These are phyloP conservation scores for Tragelaphus strepsiceros DNA, from an alignment of 2,113 vertebrate species.

Conservation along the genomic window DNA sequence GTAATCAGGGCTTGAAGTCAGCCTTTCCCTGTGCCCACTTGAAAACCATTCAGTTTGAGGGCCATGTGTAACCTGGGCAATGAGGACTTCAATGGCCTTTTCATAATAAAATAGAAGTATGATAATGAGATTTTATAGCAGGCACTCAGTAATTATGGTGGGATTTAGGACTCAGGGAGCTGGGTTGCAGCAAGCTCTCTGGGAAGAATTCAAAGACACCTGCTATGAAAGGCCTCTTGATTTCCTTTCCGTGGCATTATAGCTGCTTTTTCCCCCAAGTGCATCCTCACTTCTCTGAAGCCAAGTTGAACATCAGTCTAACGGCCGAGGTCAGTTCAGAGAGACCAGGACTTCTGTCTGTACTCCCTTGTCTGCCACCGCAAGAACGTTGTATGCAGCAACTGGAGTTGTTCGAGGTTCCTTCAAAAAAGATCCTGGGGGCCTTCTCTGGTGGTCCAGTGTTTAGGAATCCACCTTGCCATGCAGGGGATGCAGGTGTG, in stretches of 20 bases:
- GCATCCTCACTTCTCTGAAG: slow-evolving; percentile 14
- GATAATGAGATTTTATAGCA: slow-evolving; percentile 55
- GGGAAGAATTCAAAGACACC: slow-evolving; percentile 19
- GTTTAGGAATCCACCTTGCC: background rate
- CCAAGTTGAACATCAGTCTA: slow-evolving; percentile 24
- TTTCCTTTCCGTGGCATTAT: slow-evolving; percentile 13
- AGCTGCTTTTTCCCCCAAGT: slow-evolving; percentile 42
- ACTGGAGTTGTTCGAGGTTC: background rate
- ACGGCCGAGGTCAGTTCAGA: slow-evolving; percentile 9
- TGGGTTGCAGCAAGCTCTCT: background rate
- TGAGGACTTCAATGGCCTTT: slow-evolving; percentile 53
- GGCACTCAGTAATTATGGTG: background rate
- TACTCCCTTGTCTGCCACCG: background rate
- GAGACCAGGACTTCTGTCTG: background rate
- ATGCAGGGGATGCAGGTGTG: background rate
- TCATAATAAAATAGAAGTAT: slow-evolving; percentile 43
- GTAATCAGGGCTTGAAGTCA: background rate
- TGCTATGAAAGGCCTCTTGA: slow-evolving; percentile 15
- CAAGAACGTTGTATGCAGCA: background rate
- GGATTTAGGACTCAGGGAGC: slow-evolving; percentile 49
- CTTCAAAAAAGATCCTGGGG: background rate
- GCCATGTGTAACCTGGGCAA: background rate
- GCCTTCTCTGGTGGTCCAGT: background rate
- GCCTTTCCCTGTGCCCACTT: background rate
- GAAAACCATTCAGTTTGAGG: slow-evolving; percentile 1